Conservation (phyloP, 2,797 vertebrate genomes). For the Falco columbarius region DNA sequence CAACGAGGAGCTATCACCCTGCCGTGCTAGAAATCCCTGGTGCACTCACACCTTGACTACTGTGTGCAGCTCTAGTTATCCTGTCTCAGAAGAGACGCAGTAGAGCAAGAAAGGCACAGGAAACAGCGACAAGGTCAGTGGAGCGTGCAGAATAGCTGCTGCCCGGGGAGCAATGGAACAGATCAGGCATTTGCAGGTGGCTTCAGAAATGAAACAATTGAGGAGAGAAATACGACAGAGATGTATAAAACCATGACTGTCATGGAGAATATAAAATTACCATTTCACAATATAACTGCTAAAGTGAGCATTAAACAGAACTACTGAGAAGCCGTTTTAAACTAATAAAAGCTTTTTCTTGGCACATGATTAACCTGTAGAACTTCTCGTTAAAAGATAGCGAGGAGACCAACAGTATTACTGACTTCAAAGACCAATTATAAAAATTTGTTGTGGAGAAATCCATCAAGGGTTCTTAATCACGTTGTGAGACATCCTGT, state of each 20-base stretch:
- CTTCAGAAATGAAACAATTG: constrained; percentile 18
- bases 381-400: neutral
- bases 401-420: neutral
- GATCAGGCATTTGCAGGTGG: constrained; percentile 9
- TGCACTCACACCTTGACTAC: neutral
- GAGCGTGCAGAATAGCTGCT: neutral
- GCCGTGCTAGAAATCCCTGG: neutral
- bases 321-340: neutral
- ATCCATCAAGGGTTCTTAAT: neutral
- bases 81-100: neutral
- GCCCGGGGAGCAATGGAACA: neutral
- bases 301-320: neutral
- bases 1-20: neutral
- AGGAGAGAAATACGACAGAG: neutral
- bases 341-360: neutral
- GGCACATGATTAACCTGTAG: neutral
- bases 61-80: constrained; percentile 9
- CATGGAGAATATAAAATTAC: neutral
- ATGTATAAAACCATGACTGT: neutral
- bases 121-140: neutral
- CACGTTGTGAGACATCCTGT: neutral
- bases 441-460: neutral
- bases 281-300: neutral
- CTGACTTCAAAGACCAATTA: neutral
- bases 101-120: constrained; percentile 15